Evolutionary conservation across 2,113 vertebrate genomes (phyloP).

Genomic region (Procavia capensis): DNA sequence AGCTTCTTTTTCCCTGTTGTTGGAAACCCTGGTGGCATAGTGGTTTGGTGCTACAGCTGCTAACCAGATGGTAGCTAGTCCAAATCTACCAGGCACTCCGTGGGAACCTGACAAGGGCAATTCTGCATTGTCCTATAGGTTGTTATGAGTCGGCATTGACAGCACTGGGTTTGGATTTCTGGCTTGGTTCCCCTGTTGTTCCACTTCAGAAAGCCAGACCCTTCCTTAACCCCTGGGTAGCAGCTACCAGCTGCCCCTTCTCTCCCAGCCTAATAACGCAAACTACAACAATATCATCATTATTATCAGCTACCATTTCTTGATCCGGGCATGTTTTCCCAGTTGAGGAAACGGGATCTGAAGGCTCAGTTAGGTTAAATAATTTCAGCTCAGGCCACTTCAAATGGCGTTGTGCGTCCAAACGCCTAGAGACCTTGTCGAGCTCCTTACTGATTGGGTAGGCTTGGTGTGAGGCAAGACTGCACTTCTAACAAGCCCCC

Average conservation of each 20-base stretch:
- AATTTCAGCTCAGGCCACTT: background rate
- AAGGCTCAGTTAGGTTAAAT: background rate
- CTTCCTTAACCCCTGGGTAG: background rate
- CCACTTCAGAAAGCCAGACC: background rate
- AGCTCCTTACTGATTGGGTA: background rate
- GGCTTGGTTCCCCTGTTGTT: background rate
- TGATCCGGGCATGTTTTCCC: background rate
- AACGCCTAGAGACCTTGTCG: background rate
- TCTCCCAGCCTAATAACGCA: background rate
- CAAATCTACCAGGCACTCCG: too few species aligned
- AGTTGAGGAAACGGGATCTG: background rate
- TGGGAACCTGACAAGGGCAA: too few species aligned
- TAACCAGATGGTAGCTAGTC: too few species aligned
- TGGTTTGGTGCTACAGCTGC: too few species aligned
- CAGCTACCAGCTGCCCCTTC: background rate
- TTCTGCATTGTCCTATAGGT: too few species aligned
- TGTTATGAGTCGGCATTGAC: too few species aligned
- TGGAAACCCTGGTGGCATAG: too few species aligned
- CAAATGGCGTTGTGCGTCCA: background rate
- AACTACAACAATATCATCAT: background rate
- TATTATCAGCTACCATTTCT: background rate
- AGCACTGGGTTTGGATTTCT: too few species aligned
- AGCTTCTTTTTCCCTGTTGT: slow-evolving; percentile 22
- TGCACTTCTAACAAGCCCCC: background rate
- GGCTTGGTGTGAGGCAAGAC: background rate